These are phyloP conservation scores for Nannobrachium achirus DNA, from an alignment of 2,113 vertebrate genomes.

Conservation along the genomic window DNA sequence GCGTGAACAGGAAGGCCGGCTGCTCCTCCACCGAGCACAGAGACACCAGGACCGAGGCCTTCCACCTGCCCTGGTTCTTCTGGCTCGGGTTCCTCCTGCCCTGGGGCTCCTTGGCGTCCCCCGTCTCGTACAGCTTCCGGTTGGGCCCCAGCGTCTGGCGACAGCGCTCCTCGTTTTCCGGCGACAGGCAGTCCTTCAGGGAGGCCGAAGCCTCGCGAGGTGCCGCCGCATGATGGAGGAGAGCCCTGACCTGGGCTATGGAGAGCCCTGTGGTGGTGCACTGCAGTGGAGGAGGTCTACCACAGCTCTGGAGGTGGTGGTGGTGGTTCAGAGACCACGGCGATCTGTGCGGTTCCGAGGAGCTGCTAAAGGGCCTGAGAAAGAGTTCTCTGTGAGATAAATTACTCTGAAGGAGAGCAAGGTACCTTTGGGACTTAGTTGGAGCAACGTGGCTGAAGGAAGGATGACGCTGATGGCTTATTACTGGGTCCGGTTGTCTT, in stretches of 20 bases:
- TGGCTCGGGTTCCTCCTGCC: no score
- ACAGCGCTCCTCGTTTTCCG: slow-evolving; percentile 77
- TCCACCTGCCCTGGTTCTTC: no score
- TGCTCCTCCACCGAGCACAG: slow-evolving; percentile 81
- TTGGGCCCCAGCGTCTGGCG: slow-evolving; percentile 72
- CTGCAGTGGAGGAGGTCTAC: neutral
- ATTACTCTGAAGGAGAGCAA: slow-evolving; percentile 10
- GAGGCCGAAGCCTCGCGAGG: slow-evolving; percentile 14
- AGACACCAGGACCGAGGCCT: slow-evolving; percentile 88
- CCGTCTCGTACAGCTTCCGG: slow-evolving; percentile 65
- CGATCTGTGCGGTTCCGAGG: neutral
- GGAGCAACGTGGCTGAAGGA: slow-evolving; percentile 11
- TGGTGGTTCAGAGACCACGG: slow-evolving; percentile 23
- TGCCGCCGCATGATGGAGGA: slow-evolving; percentile 54
- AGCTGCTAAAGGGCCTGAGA: slow-evolving; percentile 9
- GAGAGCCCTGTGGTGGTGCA: no score
- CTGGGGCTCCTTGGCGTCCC: slow-evolving; percentile 55
- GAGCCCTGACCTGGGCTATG: slow-evolving; percentile 40
- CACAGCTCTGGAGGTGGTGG: neutral
- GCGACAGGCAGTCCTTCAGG: slow-evolving; percentile 76
- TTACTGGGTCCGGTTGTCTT: slow-evolving; percentile 21
- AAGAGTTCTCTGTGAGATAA: slow-evolving; percentile 13
- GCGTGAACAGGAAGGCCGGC: slow-evolving; percentile 87
- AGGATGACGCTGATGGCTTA: neutral
- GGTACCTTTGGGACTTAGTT: neutral